These are phyloP conservation scores for Carassius gibelio DNA, from an alignment of 2,113 vertebrate genomes.

Conservation along the genomic window DNA sequence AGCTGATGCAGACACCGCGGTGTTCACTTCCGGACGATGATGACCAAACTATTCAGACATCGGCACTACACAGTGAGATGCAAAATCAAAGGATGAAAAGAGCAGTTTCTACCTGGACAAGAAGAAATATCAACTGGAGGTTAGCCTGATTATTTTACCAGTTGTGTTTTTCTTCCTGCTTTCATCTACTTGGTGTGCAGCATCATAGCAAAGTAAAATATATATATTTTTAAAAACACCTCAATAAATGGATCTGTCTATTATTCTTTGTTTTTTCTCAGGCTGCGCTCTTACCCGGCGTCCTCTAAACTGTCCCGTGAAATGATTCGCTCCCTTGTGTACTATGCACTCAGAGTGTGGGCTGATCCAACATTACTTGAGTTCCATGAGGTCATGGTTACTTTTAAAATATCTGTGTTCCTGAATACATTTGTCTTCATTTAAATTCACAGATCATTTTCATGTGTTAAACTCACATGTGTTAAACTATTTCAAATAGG, in stretches of 20 bases:
- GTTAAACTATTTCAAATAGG: slow-evolving; percentile 55
- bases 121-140: slow-evolving; percentile 79
- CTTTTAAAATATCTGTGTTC: neutral
- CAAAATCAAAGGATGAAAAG: slow-evolving; percentile 51
- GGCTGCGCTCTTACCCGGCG: slow-evolving; percentile 68
- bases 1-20: slow-evolving; percentile 73
- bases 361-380: slow-evolving; percentile 67
- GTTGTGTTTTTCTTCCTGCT: neutral
- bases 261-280: slow-evolving; percentile 36
- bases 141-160: slow-evolving; percentile 46
- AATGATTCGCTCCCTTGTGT: slow-evolving; percentile 72
- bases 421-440: neutral
- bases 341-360: slow-evolving; percentile 75
- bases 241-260: neutral
- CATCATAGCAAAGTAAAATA: neutral
- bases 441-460: neutral
- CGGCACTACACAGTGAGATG: slow-evolving; percentile 27
- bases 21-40: slow-evolving; percentile 77
- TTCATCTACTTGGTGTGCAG: too few species aligned
- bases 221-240: neutral
- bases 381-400: slow-evolving; percentile 70
- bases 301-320: slow-evolving; percentile 68
- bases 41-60: slow-evolving; percentile 28
- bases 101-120: slow-evolving; percentile 65
- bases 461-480: too few species aligned